Conservation (phyloP, 2,888 invertebrate genomes). For the Idaea dimidiata region DNA sequence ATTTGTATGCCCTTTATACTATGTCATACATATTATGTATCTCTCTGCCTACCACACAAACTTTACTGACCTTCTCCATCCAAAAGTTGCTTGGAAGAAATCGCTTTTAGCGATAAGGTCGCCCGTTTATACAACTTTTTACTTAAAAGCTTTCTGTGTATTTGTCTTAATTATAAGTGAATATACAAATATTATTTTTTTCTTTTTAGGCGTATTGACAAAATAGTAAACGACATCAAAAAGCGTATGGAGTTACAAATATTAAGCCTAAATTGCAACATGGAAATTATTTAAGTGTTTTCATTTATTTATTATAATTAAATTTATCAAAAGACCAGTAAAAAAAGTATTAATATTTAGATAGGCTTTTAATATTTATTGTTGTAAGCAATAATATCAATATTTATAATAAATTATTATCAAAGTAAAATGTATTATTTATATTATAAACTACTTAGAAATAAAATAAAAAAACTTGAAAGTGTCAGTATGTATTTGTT, state of each 20-base stretch:
- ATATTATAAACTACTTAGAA: neutral
- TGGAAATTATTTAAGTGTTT: conserved; percentile 59
- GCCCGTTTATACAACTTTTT: too few relatives aligned
- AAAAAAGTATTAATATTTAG: neutral
- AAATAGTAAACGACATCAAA: conserved; percentile 82
- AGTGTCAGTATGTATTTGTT: too few relatives aligned
- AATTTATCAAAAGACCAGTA: neutral
- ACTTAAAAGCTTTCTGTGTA: too few relatives aligned
- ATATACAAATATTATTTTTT: conserved; percentile 14
- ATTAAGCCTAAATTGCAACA: conserved; percentile 80
- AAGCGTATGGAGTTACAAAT: conserved; percentile 86
- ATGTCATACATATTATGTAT: too few relatives aligned
- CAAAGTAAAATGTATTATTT: neutral
- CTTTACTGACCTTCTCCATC: too few relatives aligned
- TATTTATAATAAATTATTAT: conserved; percentile 16
- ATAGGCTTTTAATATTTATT: conserved; percentile 33
- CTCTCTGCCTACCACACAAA: too few relatives aligned
- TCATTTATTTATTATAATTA: conserved; percentile 29
- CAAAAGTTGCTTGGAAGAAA: too few relatives aligned
- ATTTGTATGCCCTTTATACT: too few relatives aligned
- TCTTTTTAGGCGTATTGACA: conserved; percentile 81
- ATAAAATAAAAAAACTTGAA: too few relatives aligned
- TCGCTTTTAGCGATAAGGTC: too few relatives aligned
- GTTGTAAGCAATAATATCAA: conserved; percentile 17
- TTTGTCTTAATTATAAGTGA: too few relatives aligned